Evolutionary conservation across 2,113 vertebrate genomes (phyloP), one percentile per base, ranked within the genome.

Genomic region (Leptobrachium ailaonicum): DNA sequence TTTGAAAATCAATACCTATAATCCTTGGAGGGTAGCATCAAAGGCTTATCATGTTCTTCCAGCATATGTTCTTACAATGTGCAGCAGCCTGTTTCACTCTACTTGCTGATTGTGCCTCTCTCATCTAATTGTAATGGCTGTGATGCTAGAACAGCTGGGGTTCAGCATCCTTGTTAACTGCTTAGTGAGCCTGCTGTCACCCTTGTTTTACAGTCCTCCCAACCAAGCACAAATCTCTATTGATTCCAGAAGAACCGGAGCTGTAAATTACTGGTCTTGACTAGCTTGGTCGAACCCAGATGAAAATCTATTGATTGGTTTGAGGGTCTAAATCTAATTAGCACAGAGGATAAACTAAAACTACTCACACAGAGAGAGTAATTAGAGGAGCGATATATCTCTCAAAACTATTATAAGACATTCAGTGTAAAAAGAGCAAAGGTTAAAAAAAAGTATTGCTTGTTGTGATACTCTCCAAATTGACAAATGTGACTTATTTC

Each of bases 241-340:
- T 87, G 93, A 94, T 95, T 89, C 88, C 82, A 82, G 83, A 87
- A 62, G 9, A 83, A 81, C 86, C 82, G 58, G 70, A 83, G 89
- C 70, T 87, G 87, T 87, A 87, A 95, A 94, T 94, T 88, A 90
- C 87, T 86, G 84, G 85, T 79, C 78, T 79, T 79, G 85, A 84
- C 86, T 64, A 77, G 82, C 85, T 83, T 88, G 88, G 89, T 91
- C 85, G 86, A 74, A 56, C 84, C 0, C 2, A 89, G 88, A 85
- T 83, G 87, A 86, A 83, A 83, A 86, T 83, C 84, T 85, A 92
- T 87, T 20, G 92, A 89, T 87, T 73, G 76, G 73, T 72, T 70
- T 11, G 0, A 85, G 87, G 76, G 79, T 75, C 76, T 87, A 75
- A 87, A 89, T 81, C 85, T 87, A 79, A 87, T 85, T 32, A 86